These are phyloP conservation scores for Melanotaenia duboulayi DNA, from an alignment of 2,113 vertebrate genomes.

Conservation along the genomic window DNA sequence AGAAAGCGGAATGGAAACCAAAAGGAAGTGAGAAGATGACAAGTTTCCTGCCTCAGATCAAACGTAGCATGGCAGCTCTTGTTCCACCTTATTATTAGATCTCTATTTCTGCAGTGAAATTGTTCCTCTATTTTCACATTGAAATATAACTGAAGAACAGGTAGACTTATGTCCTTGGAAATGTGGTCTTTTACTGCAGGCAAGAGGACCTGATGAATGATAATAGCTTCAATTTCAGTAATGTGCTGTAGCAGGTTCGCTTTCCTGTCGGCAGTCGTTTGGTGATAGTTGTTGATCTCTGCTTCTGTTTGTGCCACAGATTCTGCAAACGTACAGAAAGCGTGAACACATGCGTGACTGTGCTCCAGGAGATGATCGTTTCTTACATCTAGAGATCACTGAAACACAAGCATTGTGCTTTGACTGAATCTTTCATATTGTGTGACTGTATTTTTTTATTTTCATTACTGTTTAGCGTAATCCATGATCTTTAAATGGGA, in stretches of 20 bases:
- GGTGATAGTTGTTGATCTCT: constrained; percentile 36
- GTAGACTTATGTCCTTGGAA: constrained; percentile 4
- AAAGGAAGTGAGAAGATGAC: neutral
- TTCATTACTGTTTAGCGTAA: too few species aligned
- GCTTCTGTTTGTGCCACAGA: constrained; percentile 4
- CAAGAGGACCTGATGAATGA: neutral
- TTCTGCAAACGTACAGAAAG: constrained; percentile 4
- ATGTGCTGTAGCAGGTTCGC: constrained; percentile 43
- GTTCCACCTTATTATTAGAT: constrained; percentile 8
- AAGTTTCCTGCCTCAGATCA: constrained; percentile 1
- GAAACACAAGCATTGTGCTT: neutral
- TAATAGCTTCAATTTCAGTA: constrained; percentile 64
- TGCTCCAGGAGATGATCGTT: too few species aligned
- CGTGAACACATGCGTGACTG: neutral
- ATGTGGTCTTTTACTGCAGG: constrained; percentile 8
- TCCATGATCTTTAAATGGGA: too few species aligned
- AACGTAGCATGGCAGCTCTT: neutral
- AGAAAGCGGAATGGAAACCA: neutral
- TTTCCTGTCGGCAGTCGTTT: constrained; percentile 53
- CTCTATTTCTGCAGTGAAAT: neutral
- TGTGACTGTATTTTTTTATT: too few species aligned
- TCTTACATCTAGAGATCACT: neutral
- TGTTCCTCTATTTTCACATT: neutral
- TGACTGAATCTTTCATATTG: too few species aligned
- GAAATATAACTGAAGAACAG: constrained; percentile 3